These are phyloP conservation scores for Eilema depressum DNA, from an alignment of 2,888 invertebrate genomes.

Conservation along the genomic window DNA sequence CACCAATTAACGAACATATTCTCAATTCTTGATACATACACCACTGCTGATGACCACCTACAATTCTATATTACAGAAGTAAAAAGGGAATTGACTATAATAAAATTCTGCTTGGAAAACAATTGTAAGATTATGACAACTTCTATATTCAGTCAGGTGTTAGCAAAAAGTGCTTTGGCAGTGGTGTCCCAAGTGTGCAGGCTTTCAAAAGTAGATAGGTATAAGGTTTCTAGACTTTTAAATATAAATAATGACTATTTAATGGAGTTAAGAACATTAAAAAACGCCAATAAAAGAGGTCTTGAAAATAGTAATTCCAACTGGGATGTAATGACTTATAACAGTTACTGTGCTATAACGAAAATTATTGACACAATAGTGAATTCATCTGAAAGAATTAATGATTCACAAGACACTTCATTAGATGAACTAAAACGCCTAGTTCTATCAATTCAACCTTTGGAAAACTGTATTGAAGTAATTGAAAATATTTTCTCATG, in stretches of 20 bases:
- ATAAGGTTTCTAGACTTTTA: constrained; percentile 81
- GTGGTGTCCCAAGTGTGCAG: constrained; percentile 84
- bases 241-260: constrained; percentile 80
- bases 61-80: constrained; percentile 83
- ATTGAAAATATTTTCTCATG: constrained; percentile 91
- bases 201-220: constrained; percentile 81
- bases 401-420: constrained; percentile 71
- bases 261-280: constrained; percentile 69
- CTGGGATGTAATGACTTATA: constrained; percentile 84
- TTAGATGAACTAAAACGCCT: constrained; percentile 82
- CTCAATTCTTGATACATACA: constrained; percentile 80
- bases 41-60: constrained; percentile 75
- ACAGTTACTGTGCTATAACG: constrained; percentile 83
- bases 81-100: constrained; percentile 80
- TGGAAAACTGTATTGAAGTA: constrained; percentile 86
- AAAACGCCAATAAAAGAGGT: constrained; percentile 58
- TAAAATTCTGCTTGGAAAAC: constrained; percentile 83
- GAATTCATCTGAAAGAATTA: constrained; percentile 69
- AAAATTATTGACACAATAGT: constrained; percentile 83
- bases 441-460: constrained; percentile 79
- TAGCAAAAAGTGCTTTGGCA: constrained; percentile 80
- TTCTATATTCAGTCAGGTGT: constrained; percentile 79
- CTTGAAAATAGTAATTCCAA: constrained; percentile 59
- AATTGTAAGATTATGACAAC: constrained; percentile 84
- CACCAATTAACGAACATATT: constrained; percentile 82